Percentiles rank a stretch among this genome's conserved stretches.
phyloP scores from a whole-genome alignment of 2,888 invertebrate species.

The Cerceris ruficornis region DNA sequence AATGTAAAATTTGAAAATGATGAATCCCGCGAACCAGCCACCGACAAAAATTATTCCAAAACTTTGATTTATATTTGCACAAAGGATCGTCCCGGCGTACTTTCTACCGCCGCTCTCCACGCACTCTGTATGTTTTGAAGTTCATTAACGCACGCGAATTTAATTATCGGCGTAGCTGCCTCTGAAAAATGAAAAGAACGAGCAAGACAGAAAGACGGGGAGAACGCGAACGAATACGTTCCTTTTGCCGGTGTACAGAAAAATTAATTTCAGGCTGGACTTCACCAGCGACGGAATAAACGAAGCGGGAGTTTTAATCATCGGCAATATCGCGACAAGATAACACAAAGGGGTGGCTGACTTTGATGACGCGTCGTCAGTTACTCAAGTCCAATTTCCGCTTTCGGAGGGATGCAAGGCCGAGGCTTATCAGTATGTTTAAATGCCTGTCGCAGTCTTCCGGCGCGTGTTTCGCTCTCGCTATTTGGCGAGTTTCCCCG shows the following conservation, averaged over 20 bases:
- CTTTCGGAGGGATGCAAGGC: slow-evolving; percentile 33
- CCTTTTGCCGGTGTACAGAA: not conserved
- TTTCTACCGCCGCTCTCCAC: too few species aligned
- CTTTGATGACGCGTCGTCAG: slow-evolving; percentile 35
- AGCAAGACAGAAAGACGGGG: too few species aligned
- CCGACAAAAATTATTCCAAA: too few species aligned
- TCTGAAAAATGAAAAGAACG: too few species aligned
- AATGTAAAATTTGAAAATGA: too few species aligned
- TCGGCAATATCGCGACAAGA: slow-evolving; percentile 6
- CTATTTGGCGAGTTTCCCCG: slow-evolving; percentile 54
- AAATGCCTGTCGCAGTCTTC: slow-evolving; percentile 56
- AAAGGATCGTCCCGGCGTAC: too few species aligned
- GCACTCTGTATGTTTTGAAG: too few species aligned
- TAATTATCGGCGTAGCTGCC: too few species aligned
- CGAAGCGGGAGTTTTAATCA: slow-evolving; percentile 7
- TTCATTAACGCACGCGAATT: too few species aligned
- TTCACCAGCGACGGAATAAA: not conserved
- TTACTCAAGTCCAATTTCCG: slow-evolving; percentile 58
- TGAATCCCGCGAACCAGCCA: too few species aligned
- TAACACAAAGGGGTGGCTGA: not conserved
- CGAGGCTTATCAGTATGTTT: slow-evolving; percentile 57
- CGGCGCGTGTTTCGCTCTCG: slow-evolving; percentile 38
- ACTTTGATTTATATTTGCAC: too few species aligned
- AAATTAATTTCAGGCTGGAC: not conserved
- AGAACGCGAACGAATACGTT: not conserved